Evolutionary conservation across 2,113 vertebrate species (phyloP).

Genomic region (Lontra canadensis): DNA sequence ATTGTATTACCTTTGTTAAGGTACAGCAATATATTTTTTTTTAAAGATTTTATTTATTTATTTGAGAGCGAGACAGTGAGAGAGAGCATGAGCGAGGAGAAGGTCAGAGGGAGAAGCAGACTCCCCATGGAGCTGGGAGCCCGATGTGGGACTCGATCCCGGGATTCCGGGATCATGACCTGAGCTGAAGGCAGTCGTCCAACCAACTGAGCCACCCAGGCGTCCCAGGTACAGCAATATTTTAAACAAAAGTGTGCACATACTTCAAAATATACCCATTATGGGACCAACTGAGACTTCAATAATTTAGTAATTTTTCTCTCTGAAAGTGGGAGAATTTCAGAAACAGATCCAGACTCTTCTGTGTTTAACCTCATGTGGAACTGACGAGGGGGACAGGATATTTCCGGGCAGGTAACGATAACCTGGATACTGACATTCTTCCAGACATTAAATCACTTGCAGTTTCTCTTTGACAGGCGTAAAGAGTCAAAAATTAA

Average conservation of each 20-base stretch:
- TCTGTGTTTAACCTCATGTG: slow-evolving; percentile 27
- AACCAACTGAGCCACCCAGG: too few relatives aligned
- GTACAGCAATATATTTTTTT: background rate
- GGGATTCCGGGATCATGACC: too few relatives aligned
- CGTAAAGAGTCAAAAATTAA: slow-evolving; percentile 49
- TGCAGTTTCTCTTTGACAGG: slow-evolving; percentile 26
- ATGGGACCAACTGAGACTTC: background rate
- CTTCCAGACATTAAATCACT: slow-evolving; percentile 21
- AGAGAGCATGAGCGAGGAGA: too few relatives aligned
- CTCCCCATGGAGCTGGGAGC: too few relatives aligned
- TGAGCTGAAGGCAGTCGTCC: too few relatives aligned
- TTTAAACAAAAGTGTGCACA: background rate
- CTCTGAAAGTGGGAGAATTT: background rate
- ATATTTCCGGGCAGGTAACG: background rate
- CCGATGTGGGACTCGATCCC: too few relatives aligned
- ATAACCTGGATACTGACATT: background rate
- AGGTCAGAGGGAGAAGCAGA: too few relatives aligned
- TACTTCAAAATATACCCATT: slow-evolving; percentile 5
- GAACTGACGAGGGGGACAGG: background rate
- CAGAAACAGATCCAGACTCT: background rate
- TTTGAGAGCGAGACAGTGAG: too few relatives aligned
- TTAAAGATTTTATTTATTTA: too few relatives aligned
- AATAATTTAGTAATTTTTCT: slow-evolving; percentile 12
- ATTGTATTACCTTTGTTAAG: background rate
- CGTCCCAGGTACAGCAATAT: background rate